Base-by-base conservation (phyloP, 2,888 invertebrate genomes). In the Romanomermis culicivorax region DNA sequence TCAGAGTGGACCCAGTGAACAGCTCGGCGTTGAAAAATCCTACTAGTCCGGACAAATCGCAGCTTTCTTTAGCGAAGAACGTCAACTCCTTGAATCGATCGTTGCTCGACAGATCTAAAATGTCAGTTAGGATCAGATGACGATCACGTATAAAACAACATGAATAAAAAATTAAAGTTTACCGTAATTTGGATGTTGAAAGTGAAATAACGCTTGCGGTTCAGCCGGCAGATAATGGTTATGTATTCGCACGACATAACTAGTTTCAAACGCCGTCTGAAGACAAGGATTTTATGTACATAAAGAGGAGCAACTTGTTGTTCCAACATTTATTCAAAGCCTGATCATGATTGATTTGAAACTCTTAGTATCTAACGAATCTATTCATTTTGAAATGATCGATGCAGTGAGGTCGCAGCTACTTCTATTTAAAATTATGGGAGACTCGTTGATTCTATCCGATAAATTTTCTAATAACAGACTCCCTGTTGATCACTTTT, bases 21-120 rank as follows among this genome's bases (percentile, higher is more conserved):
- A 97, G 75, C 25, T 78, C 74, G 43, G 87, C 80, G 66, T 89
- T 84, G 72, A 97, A 97, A 70, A 87, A 97, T 2, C 97, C 97
- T 27, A 83, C 85, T 71, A 97, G 85, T 1, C 93, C 97, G 67
- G 89, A 88, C 61, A 93, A 72, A 1, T 88, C 78, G 67, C 81
- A 80, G 65, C 86, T 82, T 63, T 81, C 78, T 29, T 75, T 69
- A 1, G 80, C 79, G 20, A 74, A 70, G 73, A 88, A 93, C 27
- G 74, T 75, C 17, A 83, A 69, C 1, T 75, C 74, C 51, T 76
- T 77, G 64, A 78, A 81, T 52, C 91, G 77, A 51, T 79, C 77
- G 70, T 91, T 89, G 65, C 83, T 81, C 50, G 3, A 49, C 17
- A 2, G 17, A 2, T 36, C 27, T 24, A 7, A 52, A 52, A 17